Evolutionary conservation across 1,140 invertebrate species (phyloP).

Genomic region (Maconellicoccus hirsutus): DNA sequence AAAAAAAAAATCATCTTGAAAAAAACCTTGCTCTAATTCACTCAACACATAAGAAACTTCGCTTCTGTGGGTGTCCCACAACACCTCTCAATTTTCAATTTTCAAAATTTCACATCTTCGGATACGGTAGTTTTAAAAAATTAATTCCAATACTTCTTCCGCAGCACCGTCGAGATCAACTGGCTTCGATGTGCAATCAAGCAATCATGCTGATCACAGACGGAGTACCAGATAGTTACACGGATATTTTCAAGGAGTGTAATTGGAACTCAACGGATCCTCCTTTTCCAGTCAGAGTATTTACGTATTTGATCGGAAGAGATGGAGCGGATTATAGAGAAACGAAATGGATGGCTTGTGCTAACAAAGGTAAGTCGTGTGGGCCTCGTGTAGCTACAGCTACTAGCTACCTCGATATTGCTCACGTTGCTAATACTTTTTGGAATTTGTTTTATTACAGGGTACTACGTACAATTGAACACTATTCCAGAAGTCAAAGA

Average conservation of each 20-base stretch:
- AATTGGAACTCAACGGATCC: conserved; percentile 54
- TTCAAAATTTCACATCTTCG: background rate
- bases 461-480: conserved; percentile 87
- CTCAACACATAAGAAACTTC: no score
- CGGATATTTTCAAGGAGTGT: conserved; percentile 78
- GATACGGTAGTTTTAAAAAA: background rate
- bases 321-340: conserved; percentile 70
- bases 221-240: conserved; percentile 86
- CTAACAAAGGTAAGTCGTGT: conserved; percentile 56
- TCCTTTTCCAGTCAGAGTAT: conserved; percentile 76
- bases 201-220: conserved; percentile 98
- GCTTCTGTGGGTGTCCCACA: background rate
- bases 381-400: no score
- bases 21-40: no score
- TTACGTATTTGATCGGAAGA: conserved; percentile 93
- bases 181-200: conserved; percentile 59
- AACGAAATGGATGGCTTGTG: conserved; percentile 95
- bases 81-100: background rate
- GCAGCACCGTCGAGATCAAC: conserved; percentile 32
- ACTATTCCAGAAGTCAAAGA: conserved; percentile 86
- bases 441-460: conserved; percentile 39
- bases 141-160: conserved; percentile 18
- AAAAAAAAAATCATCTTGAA: no score
- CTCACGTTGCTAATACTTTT: no score
- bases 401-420: no score